phyloP scores from a whole-genome alignment of 2,113 vertebrate genomes.

The Salminus brasiliensis region DNA sequence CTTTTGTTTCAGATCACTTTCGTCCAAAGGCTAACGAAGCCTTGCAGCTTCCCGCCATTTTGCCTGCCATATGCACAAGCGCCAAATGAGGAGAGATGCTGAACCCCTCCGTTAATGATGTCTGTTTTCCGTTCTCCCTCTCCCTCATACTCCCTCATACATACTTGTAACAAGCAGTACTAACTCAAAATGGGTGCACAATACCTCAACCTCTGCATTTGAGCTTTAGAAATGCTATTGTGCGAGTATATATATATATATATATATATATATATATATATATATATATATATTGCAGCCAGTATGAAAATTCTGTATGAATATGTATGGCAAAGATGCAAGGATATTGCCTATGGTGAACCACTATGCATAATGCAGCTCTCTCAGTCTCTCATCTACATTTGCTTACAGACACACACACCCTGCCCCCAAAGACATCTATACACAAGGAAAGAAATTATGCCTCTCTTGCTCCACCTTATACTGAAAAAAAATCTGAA shows the following conservation, averaged over 20 bases:
- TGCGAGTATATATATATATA: no score
- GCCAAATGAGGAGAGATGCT: conserved; percentile 31
- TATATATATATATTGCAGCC: conserved; percentile 56
- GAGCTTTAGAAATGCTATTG: conserved; percentile 4
- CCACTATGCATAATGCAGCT: conserved; percentile 79
- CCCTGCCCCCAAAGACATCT: conserved; percentile 45
- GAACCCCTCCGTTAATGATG: conserved; percentile 51
- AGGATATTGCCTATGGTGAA: conserved; percentile 77
- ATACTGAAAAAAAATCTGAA: conserved; percentile 35
- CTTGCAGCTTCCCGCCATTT: conserved; percentile 55
- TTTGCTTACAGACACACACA: conserved; percentile 68
- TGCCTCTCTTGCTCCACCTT: conserved; percentile 41
- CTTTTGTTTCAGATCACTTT: conserved; percentile 53
- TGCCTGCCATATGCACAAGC: conserved; percentile 55
- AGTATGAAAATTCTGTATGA: conserved; percentile 74
- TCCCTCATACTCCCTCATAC: conserved; percentile 21
- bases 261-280: not conserved
- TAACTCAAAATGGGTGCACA: conserved; percentile 31
- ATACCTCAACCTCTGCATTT: not conserved
- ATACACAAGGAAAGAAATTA: conserved; percentile 19
- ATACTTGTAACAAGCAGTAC: conserved; percentile 18
- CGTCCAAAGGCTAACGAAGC: conserved; percentile 51
- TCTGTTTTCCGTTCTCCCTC: conserved; percentile 31
- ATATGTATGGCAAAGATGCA: conserved; percentile 72
- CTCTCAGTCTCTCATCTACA: conserved; percentile 75